phyloP scores from a whole-genome alignment of 2,113 vertebrate species.

The Ciconia stormi region DNA sequence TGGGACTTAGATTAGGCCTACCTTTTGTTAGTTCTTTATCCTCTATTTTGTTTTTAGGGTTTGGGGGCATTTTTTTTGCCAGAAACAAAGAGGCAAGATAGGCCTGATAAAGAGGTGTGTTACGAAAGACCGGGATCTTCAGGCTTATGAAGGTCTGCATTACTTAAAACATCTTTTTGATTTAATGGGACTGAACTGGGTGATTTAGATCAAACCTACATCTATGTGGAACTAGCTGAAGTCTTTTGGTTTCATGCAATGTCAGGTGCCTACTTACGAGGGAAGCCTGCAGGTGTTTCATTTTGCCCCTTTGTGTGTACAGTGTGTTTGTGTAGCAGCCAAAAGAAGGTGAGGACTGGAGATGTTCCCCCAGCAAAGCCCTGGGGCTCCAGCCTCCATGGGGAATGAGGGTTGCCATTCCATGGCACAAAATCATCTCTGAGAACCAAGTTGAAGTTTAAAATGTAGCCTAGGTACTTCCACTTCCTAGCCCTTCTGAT shows the following conservation, averaged over 20 bases:
- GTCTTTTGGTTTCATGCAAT: neutral
- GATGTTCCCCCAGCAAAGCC: neutral
- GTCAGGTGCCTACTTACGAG: neutral
- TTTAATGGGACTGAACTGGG: neutral
- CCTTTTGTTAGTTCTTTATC: neutral
- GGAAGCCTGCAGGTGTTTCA: neutral
- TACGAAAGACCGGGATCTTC: rapidly evolving
- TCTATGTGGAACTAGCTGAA: neutral
- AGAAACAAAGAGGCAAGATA: neutral
- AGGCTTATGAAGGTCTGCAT: neutral
- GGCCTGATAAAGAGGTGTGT: neutral
- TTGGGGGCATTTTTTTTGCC: neutral
- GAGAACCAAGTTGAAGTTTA: neutral
- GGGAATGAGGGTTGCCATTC: neutral
- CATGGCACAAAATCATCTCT: neutral
- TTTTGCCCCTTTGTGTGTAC: neutral
- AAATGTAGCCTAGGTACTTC: neutral
- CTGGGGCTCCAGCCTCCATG: neutral
- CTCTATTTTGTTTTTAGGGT: neutral
- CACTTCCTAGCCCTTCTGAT: neutral
- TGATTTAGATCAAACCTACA: neutral
- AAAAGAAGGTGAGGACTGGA: neutral
- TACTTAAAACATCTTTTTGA: neutral
- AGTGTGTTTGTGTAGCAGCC: neutral
- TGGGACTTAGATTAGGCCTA: neutral